Evolutionary conservation across 2,797 vertebrate genomes (phyloP), one percentile per base, ranked within the genome.

Genomic region (Mycteria americana): DNA sequence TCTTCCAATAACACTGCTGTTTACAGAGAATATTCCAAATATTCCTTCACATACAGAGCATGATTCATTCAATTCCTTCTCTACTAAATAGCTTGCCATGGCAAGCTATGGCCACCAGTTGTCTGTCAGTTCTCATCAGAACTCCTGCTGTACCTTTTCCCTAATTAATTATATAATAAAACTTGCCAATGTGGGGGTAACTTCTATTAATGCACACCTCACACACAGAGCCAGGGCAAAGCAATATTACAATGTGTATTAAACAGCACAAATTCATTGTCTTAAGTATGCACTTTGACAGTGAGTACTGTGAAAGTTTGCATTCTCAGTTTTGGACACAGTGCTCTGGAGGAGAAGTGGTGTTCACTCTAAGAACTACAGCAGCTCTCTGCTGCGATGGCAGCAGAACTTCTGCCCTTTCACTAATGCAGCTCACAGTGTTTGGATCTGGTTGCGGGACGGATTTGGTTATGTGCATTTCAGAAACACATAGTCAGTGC

Each of bases 401-500:
- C 70, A 65, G 33, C 69, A 77, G 46, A 82, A 77, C 75, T 51
- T 56, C 69, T 56, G 74, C 77, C 80, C 70, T 90, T 80, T 65
- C 73, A 53, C 48, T 65, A 70, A 57, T 0, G 22, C 74, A 88
- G 56, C 37, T 92, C 68, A 9, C 37, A 46, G 39, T 4, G 28
- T 41, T 33, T 1, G 2, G n/a, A 73, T 64, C 67, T 70, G 43
- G 35, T 25, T 63, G 81, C 0, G 0, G 5, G 57, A 88, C 1
- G 3, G 59, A 91, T 85, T 31, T 88, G 64, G 74, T 30, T 48
- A 81, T 45, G 70, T 91, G 45, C 62, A 37, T 69, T 89, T 95
- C 85, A 96, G 39, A 92, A 85, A 88, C 65, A 85, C 18, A 18
- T 0, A 43, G 23, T 17, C 41, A 75, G 22, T 23, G 30, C 68